Evolutionary conservation across 2,113 vertebrate genomes (phyloP), one percentile per base, ranked within the genome.

Genomic region (Lepus americanus): DNA sequence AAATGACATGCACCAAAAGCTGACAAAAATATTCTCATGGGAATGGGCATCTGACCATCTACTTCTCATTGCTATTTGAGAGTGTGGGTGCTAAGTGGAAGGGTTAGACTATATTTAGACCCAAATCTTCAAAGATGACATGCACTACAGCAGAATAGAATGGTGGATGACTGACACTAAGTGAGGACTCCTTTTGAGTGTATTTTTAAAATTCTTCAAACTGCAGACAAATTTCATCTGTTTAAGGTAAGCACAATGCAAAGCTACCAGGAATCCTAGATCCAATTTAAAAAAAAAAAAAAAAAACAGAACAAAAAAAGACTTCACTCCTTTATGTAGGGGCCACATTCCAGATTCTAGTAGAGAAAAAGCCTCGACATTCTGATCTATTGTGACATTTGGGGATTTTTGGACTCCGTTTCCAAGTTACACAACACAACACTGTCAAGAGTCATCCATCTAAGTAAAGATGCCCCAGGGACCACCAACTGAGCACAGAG

Each of bases 361-460:
- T 77, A 63, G 14, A 31, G 61, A 92, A 96, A 59, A 96, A 95
- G 86, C 27, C 77, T 95, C 80, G 72, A 76, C 76, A 73, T 92
- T 89, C 82, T 97, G 67, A 84, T 96, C 61, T 77, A 70, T 96
- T 95, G 55, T 93, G 87, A 89, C 83, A 95, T 81, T 89, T 94
- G 95, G 96, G 95, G 80, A 93, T 90, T 97, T 97, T 93, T 81
- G 33, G 94, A 92, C 73, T 90, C 51, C 44, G 23, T 88, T 84
- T 92, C 89, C 94, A 95, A 94, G 39, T 96, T 96, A 94, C 61
- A 85, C 87, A 97, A 96, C 70, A 89, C 13, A 87, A 9, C 1
- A n/a, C 25, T 61, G 29, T 84, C 95, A 90, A 87, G 53, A 87
- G 77, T 82, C 83, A 81, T 93, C 82, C 66, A 84, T 97, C 83